Evolutionary conservation across 2,797 vertebrate genomes (phyloP), one percentile per base, ranked within the genome.

Genomic region (Xenentodon cancila): DNA sequence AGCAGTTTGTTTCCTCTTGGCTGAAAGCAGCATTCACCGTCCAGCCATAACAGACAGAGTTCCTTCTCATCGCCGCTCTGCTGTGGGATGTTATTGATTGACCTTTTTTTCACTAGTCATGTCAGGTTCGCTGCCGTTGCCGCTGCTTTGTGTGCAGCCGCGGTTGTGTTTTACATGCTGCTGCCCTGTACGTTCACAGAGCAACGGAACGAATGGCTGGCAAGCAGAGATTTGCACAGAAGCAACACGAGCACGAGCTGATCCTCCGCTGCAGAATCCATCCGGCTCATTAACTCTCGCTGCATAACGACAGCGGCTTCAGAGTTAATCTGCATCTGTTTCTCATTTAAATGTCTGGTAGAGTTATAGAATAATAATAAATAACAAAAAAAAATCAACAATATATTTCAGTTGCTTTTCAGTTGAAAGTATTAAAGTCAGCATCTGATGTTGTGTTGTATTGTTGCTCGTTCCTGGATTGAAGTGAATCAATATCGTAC

Each of bases 1-100:
- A 47, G 55, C 65, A 20, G 67, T 75, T 52, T 62, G 68, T 68
- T 88, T 89, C 84, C 85, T 84, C 68, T 85, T 82, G 80, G 75
- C 77, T 42, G 34, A 9, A 55, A 50, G 61, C 62, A 7, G 9
- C 54, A 0, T 48, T 72, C 22, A 5, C 25, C 47, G 58, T 79
- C 63, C 75, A 82, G 82, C 70, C 83, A 86, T 83, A 89, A 86
- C 81, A 90, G 54, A 49, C 50, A 3, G 0, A 70, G 50, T 68
- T 73, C 68, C 76, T 63, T 55, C 43, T 53, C 32, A 22, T 63
- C 69, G 15, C 61, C 8, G n/a, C 47, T 55, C 42, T 30, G 47
- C 55, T 71, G 53, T 3, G 16, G 54, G 59, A 71, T 54, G 40
- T 44, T 66, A 79, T 81, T 73, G 80, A 83, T 78, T 86, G 67